Base-by-base conservation (phyloP, 1,140 invertebrate species). In the Araneus ventricosus region DNA sequence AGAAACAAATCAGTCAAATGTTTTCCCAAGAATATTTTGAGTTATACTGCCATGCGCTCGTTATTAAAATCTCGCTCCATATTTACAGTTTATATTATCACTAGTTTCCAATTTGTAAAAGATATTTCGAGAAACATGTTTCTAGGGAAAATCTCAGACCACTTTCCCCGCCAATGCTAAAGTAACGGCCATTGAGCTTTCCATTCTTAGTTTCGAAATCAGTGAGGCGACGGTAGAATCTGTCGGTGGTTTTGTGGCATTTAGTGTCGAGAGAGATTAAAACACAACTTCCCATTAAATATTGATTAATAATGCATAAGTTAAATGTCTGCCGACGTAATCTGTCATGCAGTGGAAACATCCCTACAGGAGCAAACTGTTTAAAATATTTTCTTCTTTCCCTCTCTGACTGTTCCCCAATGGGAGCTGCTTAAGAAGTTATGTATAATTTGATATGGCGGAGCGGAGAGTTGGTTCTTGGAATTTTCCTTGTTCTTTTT, bases 301-400 rank as follows among this genome's bases (percentile, higher is more conserved):
- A 84, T 84, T 63, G 89, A 91, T 91, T 91, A 91, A 91, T 84
- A 84, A 91, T 91, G 52, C 89, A 91, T 30, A 91, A 84, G 52
- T 84, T 91, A 61, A 91, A 91, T 27, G 52, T 52, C 34, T 45
- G 79, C 34, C 70, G 79, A 90, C 88, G 34, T 59, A 59, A 39
- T 79, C 75, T 90, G 88, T 90, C 88, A 90, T 57, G 88, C 67
- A 34, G 61, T 87, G 20, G 34, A 37, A 41, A 63, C 27, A 27
- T 37, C 59, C 24, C 24, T 24, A 37, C 27, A 27, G 39, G 63
- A 75, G 63, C 24, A 27, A 75, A 59, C 41, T 87, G 82, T 52
- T 80, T 80, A 45, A 87, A 87, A 37, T 39, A n/a, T 34, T 87
- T 24, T 61, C 30, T 85, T 52, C 45, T 59, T 87, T 87, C 39